Evolutionary conservation across 2,797 vertebrate genomes (phyloP).

Genomic region (Mus minutoides): DNA sequence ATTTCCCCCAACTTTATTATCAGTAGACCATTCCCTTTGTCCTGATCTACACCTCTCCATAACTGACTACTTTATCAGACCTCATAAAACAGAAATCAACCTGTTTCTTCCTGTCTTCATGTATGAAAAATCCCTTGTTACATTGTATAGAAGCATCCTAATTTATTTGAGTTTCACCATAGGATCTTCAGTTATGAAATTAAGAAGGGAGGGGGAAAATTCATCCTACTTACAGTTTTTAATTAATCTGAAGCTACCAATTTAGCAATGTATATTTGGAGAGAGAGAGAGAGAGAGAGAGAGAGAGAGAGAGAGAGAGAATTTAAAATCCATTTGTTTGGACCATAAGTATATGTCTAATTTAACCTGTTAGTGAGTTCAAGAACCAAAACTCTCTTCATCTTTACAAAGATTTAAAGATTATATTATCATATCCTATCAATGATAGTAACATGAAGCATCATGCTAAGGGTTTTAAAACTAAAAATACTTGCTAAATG

Average conservation of each 20-base stretch:
- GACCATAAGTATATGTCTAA: neutral
- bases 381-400: neutral
- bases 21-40: neutral
- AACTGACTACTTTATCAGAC: neutral
- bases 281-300: too few species aligned
- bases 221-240: neutral
- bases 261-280: neutral
- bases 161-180: neutral
- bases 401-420: constrained; percentile 2
- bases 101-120: neutral
- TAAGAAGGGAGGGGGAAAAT: neutral
- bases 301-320: neutral
- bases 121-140: neutral
- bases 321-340: constrained; percentile 31
- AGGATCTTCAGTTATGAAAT: neutral
- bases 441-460: neutral
- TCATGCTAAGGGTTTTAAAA: neutral
- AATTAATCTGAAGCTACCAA: constrained; percentile 22
- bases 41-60: neutral
- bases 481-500: neutral
- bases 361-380: neutral
- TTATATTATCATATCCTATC: neutral
- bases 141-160: too few species aligned
- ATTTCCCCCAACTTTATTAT: neutral
- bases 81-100: neutral